Base-by-base conservation (phyloP, 37 sponge, comb jelly and placozoan genomes). In the Crambe crambe region DNA sequence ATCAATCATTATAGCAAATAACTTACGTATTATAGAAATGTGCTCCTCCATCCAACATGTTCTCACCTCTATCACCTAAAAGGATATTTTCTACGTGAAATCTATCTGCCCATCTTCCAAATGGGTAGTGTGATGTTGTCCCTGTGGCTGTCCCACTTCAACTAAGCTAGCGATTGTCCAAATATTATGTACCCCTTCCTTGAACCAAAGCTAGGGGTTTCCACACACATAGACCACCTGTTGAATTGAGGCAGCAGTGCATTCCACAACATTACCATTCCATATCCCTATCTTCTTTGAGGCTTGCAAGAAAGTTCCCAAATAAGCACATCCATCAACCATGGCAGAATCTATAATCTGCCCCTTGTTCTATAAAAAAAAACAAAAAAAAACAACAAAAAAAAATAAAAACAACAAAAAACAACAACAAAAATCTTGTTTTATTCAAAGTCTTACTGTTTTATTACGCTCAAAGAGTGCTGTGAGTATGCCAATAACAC, bases 321-420 rank as follows among this genome's bases (percentile, higher is more conserved):
- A 75, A 44, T 99, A 99, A 3, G 97, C 83, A 43, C 83, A 89
- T 5, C 99, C 99, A 18, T 96, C 91, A 56, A 94, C 90, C 93
- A 99, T 91, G 0, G 93, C 74, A 5, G 86, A 85, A 78, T 99
- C 99, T 8, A 99, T 80, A 69, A 99, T 80, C 59, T 99, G 99
- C 9, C 99, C 99, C 61, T 83, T 82, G 18, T 80, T 83, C 94
- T 92, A 56, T 21, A 26, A 47, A 29, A 15, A 34, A 1, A 56
- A 29, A 1, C 20, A 27, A 35, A 37, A 22, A 72, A 22, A 39
- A 2, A 18, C 51, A 38, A 26, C 3, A n/a, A 40, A 38, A 65
- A 65, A 12, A 31, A 3, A 65, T 29, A 2, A 18, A 31, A 30
- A 65, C n/a, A 20, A 6, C 15, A 41, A 40, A 1, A 21, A 15